Evolutionary conservation across 1,140 invertebrate species (phyloP).

Genomic region (Geopemphigus sp.): DNA sequence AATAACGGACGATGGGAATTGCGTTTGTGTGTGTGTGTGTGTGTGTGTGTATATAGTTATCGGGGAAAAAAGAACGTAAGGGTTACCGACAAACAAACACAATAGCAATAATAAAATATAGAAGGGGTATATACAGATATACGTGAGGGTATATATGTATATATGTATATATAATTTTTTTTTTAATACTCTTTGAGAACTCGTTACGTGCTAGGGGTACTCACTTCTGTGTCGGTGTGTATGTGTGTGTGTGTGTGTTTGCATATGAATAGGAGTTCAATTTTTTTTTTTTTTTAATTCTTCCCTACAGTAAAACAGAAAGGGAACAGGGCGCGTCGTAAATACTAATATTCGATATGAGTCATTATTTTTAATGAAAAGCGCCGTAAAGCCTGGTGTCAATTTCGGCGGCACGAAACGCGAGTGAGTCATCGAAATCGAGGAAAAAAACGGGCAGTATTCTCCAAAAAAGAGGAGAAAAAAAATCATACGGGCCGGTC

Average conservation of each 20-base stretch:
- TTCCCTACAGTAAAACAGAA: conserved; percentile 38
- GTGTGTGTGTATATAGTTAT: not conserved
- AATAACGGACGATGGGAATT: conserved; percentile 45
- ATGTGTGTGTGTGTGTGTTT: conserved; percentile 44
- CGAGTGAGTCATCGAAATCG: conserved; percentile 33
- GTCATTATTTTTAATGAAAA: conserved; percentile 50
- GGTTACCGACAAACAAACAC: conserved; percentile 50
- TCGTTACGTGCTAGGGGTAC: conserved; percentile 41
- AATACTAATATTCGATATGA: conserved; percentile 48
- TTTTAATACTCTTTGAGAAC: conserved; percentile 49
- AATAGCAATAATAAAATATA: conserved; percentile 48
- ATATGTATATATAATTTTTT: not conserved
- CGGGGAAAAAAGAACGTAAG: conserved; percentile 43
- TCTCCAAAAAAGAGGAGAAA: not conserved
- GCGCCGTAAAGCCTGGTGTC: conserved; percentile 32
- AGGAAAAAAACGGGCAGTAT: not conserved
- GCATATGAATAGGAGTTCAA: conserved; percentile 47
- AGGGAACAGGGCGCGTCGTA: conserved; percentile 26
- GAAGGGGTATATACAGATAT: conserved; percentile 41
- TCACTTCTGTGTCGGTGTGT: conserved; percentile 40
- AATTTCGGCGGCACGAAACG: conserved; percentile 20
- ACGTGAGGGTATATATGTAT: no score
- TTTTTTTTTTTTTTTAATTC: conserved; percentile 49
- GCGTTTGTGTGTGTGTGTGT: not conserved
- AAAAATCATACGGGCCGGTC: no score